Evolutionary conservation across 2,888 invertebrate genomes (phyloP).

Genomic region (Thymelicus sylvestris): DNA sequence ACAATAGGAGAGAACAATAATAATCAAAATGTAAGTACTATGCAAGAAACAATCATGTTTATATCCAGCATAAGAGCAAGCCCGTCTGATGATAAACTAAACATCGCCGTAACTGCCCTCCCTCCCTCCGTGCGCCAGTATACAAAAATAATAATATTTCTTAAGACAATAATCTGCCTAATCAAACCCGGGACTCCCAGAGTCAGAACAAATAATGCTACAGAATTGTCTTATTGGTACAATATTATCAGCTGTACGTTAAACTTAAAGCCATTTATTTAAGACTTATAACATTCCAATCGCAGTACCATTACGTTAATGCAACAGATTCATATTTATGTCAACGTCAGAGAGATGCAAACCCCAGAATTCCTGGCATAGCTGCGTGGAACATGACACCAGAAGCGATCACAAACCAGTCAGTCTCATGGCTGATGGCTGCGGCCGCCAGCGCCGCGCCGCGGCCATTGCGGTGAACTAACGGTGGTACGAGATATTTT

Average conservation of each 20-base stretch:
- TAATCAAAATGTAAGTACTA: no score
- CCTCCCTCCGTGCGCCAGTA: no score
- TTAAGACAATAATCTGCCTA: no score
- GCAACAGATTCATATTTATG: background rate
- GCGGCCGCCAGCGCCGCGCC: background rate
- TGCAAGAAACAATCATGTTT: no score
- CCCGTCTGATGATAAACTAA: no score
- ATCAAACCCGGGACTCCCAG: no score
- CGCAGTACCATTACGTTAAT: background rate
- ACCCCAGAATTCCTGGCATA: slow-evolving; percentile 1
- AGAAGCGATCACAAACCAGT: slow-evolving; percentile 21
- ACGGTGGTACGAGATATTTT: slow-evolving; percentile 18
- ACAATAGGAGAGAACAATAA: background rate
- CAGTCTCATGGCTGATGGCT: background rate
- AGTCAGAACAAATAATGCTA: no score
- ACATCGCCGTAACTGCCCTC: no score
- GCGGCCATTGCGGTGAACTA: background rate
- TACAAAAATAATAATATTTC: no score
- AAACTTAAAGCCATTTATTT: background rate
- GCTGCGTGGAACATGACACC: slow-evolving; percentile 20
- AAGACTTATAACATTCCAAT: background rate
- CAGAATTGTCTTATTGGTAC: background rate
- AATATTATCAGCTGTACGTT: background rate
- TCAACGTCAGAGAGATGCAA: slow-evolving; percentile 2
- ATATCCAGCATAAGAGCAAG: no score